phyloP scores from a whole-genome alignment of 2,888 invertebrate genomes.

The Schizaphis graminum region DNA sequence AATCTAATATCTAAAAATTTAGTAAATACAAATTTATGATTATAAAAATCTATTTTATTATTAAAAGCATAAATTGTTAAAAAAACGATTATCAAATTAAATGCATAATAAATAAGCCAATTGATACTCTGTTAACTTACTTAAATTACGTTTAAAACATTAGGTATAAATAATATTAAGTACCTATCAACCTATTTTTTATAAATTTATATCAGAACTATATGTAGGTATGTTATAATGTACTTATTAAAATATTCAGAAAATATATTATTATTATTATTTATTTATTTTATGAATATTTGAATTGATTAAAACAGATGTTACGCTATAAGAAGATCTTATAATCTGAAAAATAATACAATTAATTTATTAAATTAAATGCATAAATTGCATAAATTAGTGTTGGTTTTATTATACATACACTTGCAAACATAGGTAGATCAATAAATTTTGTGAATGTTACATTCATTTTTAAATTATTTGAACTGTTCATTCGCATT shows the following conservation, averaged over 20 bases:
- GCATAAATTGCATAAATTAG: background rate
- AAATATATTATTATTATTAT: background rate
- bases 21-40: background rate
- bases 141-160: background rate
- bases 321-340: conserved; percentile 1
- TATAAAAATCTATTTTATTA: background rate
- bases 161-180: background rate
- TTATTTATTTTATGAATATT: background rate
- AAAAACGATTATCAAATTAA: background rate
- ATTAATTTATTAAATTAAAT: background rate
- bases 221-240: background rate
- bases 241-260: background rate
- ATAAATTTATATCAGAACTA: background rate
- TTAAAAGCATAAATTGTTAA: background rate
- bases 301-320: conserved; percentile 27
- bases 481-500: conserved; percentile 12
- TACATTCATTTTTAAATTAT: conserved; percentile 23
- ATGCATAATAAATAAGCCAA: background rate
- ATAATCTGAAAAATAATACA: conserved; percentile 28
- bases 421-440: conserved; percentile 24
- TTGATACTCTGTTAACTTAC: background rate
- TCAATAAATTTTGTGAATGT: conserved; percentile 3
- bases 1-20: background rate
- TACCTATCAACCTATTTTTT: background rate
- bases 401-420: background rate